Percentiles rank a stretch among this genome's conserved stretches.
These are phyloP conservation scores for Nephrotoma appendiculata DNA, from an alignment of 2,888 invertebrate genomes.

Conservation along the genomic window DNA sequence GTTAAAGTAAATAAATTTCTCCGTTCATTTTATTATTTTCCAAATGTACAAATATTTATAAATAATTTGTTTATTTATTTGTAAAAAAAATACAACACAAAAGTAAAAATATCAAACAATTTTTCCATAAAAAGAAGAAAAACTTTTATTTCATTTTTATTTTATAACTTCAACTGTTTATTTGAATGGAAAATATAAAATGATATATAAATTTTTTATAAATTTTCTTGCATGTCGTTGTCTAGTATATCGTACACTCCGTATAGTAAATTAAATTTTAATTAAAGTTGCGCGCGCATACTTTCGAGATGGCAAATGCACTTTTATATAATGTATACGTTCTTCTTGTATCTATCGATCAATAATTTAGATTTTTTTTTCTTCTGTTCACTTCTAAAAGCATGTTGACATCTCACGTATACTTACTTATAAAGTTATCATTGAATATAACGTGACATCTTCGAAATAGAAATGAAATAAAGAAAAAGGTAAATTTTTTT, in stretches of 20 bases:
- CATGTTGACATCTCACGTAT: neutral
- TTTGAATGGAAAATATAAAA: neutral
- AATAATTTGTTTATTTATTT: neutral
- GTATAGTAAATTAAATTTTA: neutral
- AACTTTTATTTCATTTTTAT: neutral
- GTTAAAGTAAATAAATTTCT: neutral
- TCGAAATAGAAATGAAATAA: neutral
- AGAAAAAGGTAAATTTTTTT: neutral
- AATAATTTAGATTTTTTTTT: neutral
- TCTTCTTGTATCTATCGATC: neutral
- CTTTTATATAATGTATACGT: neutral
- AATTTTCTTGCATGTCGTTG: neutral
- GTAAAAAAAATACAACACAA: neutral
- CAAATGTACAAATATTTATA: neutral
- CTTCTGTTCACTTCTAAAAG: neutral
- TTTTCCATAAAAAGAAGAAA: neutral
- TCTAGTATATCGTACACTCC: neutral
- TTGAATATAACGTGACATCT: neutral
- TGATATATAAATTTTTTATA: neutral
- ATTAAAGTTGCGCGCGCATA: neutral
- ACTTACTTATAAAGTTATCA: neutral
- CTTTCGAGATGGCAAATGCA: neutral
- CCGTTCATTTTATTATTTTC: neutral
- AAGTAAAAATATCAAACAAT: neutral
- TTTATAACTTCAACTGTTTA: neutral